Evolutionary conservation across 2,888 invertebrate species (phyloP).

Genomic region (Orchestes rusci): DNA sequence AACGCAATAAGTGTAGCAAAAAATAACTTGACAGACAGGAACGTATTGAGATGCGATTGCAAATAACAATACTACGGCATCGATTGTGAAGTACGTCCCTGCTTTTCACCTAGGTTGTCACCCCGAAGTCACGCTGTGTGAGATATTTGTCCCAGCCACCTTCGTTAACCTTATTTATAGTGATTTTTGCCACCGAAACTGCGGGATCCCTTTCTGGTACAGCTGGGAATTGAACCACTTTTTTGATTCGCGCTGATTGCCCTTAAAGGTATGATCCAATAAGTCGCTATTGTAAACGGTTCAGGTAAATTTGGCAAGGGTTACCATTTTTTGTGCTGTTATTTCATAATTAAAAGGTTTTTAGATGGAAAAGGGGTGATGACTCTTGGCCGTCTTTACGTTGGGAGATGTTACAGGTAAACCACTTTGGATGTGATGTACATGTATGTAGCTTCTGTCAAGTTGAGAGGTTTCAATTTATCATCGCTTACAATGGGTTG

Average conservation of each 20-base stretch:
- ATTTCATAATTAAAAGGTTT: constrained; percentile 37
- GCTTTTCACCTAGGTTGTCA: constrained; percentile 34
- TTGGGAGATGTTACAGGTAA: too few relatives aligned
- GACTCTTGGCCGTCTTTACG: too few relatives aligned
- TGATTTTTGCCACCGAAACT: constrained; percentile 33
- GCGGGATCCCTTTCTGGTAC: constrained; percentile 26
- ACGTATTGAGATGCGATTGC: too few relatives aligned
- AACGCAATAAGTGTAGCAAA: constrained; percentile 18
- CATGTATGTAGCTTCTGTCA: too few relatives aligned
- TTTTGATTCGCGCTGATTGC: constrained; percentile 36
- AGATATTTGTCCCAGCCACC: constrained; percentile 35
- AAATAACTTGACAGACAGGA: too few relatives aligned
- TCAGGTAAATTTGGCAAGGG: constrained; percentile 34
- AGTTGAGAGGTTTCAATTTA: too few relatives aligned
- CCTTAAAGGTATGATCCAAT: constrained; percentile 36
- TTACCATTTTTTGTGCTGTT: constrained; percentile 31
- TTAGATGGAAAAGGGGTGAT: too few relatives aligned
- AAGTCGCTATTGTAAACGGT: constrained; percentile 32
- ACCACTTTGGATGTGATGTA: too few relatives aligned
- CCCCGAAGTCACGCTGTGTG: constrained; percentile 33
- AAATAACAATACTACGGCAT: neutral
- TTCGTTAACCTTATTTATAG: constrained; percentile 31
- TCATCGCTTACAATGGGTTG: too few relatives aligned
- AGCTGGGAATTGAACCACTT: constrained; percentile 34
- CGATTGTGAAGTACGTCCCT: neutral